Base-by-base conservation (phyloP, 2,888 invertebrate species). In the Phyllotreta cruciferae region DNA sequence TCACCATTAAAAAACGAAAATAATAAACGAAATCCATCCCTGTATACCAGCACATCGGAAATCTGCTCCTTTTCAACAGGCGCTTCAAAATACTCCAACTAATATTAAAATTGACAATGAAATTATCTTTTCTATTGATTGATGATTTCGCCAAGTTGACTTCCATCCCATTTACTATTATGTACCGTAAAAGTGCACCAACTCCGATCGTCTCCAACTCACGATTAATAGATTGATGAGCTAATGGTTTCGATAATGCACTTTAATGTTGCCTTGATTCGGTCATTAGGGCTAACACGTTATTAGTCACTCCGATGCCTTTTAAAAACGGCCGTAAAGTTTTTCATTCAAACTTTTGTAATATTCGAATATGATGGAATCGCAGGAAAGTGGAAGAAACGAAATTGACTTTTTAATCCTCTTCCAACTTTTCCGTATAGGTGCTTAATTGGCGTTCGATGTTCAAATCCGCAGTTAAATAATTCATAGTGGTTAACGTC, bases 21-120 rank as follows among this genome's bases (percentile, higher is more conserved):
- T 24, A 24, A 24, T 24, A 24, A 47, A 14, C n/a, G n/a, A 35
- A 73, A 73, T 74, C 73, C 76, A 68, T 62, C 69, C 65, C 66
- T 66, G 66, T 39, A 7, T 50, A 9, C 35, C 47, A 57, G 49
- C 45, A 54, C 60, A 44, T 70, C 69, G 74, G 74, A 75, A 76
- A 75, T 75, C 74, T 76, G 75, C 70, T 75, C 73, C 73, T 74
- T 68, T 68, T 74, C 72, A 65, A 69, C 71, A 71, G 69, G 72
- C 71, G 68, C 68, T 70, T 71, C 67, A 70, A 74, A 52, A 75
- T 74, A 65, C 62, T 57, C 56, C 69, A 70, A 72, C 68, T 71
- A 75, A 77, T 76, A 78, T 75, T 75, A 76, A 76, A 76, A 77
- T 76, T 74, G 71, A 69, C 74, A 76, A 76, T 75, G 74, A 74